Percentiles rank a stretch among this genome's conserved stretches.
phyloP scores from a whole-genome alignment of 2,888 invertebrate genomes.

The Helleia helle region DNA sequence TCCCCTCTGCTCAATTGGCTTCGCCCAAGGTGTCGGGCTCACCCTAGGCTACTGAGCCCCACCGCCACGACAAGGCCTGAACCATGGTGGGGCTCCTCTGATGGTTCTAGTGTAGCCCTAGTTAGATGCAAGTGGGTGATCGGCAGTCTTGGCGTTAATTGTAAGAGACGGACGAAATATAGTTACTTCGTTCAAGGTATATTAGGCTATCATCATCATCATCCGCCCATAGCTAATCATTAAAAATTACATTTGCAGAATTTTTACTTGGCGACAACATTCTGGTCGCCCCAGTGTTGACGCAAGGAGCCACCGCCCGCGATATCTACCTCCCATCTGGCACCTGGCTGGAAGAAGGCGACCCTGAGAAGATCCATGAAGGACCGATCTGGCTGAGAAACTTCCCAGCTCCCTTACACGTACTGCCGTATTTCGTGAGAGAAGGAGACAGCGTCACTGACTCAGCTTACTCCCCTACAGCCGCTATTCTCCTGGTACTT shows the following conservation, averaged over 20 bases:
- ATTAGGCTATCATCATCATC: too few species aligned
- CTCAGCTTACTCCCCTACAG: slow-evolving; percentile 23
- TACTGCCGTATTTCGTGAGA: slow-evolving; percentile 79
- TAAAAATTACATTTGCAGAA: slow-evolving; percentile 69
- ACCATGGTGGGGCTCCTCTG: too few species aligned
- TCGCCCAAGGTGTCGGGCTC: too few species aligned
- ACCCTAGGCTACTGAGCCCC: too few species aligned
- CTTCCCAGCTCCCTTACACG: slow-evolving; percentile 78
- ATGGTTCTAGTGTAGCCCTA: too few species aligned
- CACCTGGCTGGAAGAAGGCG: slow-evolving; percentile 79
- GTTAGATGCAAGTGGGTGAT: too few species aligned
- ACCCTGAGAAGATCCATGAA: slow-evolving; percentile 38
- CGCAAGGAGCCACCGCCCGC: slow-evolving; percentile 73
- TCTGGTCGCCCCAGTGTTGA: slow-evolving; percentile 84
- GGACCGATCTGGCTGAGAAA: slow-evolving; percentile 77
- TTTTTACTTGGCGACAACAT: slow-evolving; percentile 85
- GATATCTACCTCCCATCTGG: slow-evolving; percentile 86
- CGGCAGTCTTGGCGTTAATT: too few species aligned
- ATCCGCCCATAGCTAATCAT: too few species aligned
- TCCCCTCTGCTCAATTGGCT: too few species aligned
- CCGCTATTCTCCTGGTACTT: slow-evolving; percentile 30
- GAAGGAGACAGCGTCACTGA: slow-evolving; percentile 20
- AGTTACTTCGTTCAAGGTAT: too few species aligned
- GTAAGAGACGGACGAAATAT: too few species aligned
- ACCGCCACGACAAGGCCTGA: too few species aligned